Evolutionary conservation across 2,113 vertebrate species (phyloP).

Genomic region (Pomatostomus ruficeps): DNA sequence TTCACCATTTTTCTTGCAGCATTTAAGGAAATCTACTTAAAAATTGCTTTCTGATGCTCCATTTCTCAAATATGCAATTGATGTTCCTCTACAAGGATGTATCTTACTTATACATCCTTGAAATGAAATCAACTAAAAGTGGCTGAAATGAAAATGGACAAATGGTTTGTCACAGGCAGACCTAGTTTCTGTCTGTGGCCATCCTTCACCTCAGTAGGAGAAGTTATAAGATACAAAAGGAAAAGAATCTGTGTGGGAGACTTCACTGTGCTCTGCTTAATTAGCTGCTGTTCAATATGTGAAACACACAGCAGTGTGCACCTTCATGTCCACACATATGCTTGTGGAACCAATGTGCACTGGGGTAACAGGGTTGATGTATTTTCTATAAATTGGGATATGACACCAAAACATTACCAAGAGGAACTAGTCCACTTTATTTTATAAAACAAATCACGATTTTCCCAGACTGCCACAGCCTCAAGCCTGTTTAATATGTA

Average conservation of each 20-base stretch:
- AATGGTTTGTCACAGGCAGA: neutral
- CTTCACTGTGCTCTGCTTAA: neutral
- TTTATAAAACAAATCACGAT: neutral
- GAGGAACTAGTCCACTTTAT: neutral
- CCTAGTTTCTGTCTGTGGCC: neutral
- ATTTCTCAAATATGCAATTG: neutral
- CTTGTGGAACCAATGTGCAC: neutral
- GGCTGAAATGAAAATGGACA: neutral
- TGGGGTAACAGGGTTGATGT: neutral
- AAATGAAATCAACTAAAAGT: neutral
- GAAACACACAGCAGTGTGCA: neutral
- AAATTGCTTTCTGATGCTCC: neutral
- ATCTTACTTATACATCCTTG: neutral
- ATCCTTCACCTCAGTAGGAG: neutral
- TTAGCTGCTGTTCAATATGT: neutral
- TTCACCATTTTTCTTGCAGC: neutral
- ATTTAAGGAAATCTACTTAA: neutral
- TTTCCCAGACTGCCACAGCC: neutral
- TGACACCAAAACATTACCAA: neutral
- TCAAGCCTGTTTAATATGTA: neutral
- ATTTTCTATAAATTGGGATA: neutral
- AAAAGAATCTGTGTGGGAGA: neutral
- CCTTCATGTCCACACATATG: fast-evolving
- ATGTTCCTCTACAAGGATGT: neutral
- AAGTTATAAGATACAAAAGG: neutral